Base-by-base conservation (phyloP, 2,113 vertebrate species). In the Spheniscus mendiculus region DNA sequence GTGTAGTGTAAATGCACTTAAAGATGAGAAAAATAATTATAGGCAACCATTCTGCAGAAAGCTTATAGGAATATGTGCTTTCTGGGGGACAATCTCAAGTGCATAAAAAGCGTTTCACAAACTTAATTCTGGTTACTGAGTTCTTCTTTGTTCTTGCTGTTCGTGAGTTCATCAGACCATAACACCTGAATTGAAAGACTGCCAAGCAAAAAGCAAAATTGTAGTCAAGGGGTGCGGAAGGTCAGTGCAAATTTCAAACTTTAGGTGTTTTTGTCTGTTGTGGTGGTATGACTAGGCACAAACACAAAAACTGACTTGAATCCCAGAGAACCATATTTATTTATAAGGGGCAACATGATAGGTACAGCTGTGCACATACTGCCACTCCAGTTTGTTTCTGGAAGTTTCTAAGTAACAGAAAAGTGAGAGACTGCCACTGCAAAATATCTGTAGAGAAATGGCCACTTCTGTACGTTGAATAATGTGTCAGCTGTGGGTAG, bases 1-100 rank as follows among this genome's bases (percentile, higher is more conserved):
- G 36, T 89, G 90, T 77, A 73, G 62, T 83, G 79, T 53, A 94
- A 90, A 96, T 73, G 66, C 67, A 71, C 42, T 85, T 91, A 94
- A 91, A 91, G 89, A 93, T 71, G 80, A 89, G 89, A 74, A 83
- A 91, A 97, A 94, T 89, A 83, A 92, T 93, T 94, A 61, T 42
- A 93, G 65, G 58, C 83, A 92, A 86, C 50, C 42, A 45, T 92
- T 91, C 61, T 90, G 53, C 44, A 92, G 62, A 95, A 88, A 89
- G 79, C 62, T 86, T 83, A 27, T 6, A 91, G 42, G 52, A 86
- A 71, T 14, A 72, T 25, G 61, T n/a, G 34, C 47, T 88, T 18
- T 87, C 83, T 65, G 87, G 40, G 30, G 10, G 40, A 71, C 1
- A 2, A 30, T 80, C 94, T 91, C 26, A 70, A 82, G 52, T 21